Percentiles rank a stretch among this genome's conserved stretches.
Evolutionary conservation across 2,113 vertebrate genomes (phyloP).

Genomic region (Chaetodon auriga): DNA sequence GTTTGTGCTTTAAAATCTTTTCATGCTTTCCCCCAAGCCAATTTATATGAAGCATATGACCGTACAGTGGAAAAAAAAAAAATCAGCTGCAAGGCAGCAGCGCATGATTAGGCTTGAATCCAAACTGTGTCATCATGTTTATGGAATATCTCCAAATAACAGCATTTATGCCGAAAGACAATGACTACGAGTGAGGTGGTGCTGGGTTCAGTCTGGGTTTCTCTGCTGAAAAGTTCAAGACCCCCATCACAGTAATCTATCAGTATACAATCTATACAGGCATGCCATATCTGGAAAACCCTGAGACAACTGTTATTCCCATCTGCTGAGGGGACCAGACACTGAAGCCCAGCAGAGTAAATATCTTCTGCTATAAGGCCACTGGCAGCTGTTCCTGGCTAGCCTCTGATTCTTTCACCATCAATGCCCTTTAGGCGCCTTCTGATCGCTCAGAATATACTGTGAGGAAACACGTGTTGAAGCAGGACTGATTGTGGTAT

Average conservation of each 20-base stretch:
- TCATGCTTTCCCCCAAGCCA: not conserved
- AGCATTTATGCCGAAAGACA: not conserved
- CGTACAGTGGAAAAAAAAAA: too few species aligned
- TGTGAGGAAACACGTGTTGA: not conserved
- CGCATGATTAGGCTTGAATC: not conserved
- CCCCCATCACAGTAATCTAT: constrained; percentile 1
- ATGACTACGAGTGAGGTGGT: not conserved
- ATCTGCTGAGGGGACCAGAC: constrained; percentile 65
- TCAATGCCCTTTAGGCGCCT: constrained; percentile 32
- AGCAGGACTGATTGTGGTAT: not conserved
- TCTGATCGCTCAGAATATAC: not conserved
- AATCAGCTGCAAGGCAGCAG: too few species aligned
- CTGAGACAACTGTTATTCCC: constrained; percentile 51
- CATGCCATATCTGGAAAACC: constrained; percentile 13
- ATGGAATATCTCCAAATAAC: not conserved
- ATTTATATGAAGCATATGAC: too few species aligned
- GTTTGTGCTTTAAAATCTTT: not conserved
- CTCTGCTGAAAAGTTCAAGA: constrained; percentile 9
- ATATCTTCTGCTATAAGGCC: constrained; percentile 51
- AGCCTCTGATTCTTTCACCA: constrained; percentile 49
- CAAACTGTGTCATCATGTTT: not conserved
- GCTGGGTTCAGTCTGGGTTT: not conserved
- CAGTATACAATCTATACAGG: constrained; percentile 27
- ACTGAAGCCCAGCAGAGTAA: constrained; percentile 57
- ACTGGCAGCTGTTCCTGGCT: constrained; percentile 66